Percentiles rank a stretch among this genome's conserved stretches.
Evolutionary conservation across 2,113 vertebrate species (phyloP).

Genomic region (Mandrillus leucophaeus): DNA sequence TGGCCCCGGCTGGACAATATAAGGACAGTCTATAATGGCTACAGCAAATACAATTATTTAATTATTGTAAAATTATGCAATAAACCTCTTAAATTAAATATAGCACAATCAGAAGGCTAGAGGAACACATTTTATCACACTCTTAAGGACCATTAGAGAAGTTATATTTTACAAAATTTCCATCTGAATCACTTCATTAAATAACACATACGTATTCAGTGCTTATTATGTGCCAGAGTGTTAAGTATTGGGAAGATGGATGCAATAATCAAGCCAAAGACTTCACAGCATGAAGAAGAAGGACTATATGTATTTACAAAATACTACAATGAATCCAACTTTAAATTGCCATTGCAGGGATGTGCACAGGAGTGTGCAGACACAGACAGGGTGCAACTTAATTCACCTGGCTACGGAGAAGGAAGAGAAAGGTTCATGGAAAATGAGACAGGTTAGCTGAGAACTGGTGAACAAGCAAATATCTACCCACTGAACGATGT

Average conservation of each 20-base stretch:
- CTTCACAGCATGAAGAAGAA: rapidly evolving
- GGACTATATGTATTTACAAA: not conserved
- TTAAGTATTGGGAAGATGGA: not conserved
- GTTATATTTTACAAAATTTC: not conserved
- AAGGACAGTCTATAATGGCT: not conserved
- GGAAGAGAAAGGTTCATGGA: no score
- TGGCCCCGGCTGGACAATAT: not conserved
- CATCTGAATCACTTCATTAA: not conserved
- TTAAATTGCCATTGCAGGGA: not conserved
- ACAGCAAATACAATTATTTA: not conserved
- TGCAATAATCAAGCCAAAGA: not conserved
- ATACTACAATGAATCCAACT: not conserved
- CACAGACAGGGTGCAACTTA: rapidly evolving
- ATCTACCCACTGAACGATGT: not conserved
- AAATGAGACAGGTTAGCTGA: not conserved
- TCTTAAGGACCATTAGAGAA: not conserved
- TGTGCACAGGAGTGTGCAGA: rapidly evolving
- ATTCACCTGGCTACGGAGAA: not conserved
- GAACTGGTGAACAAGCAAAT: not conserved
- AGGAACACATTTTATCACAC: not conserved
- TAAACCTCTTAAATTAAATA: not conserved
- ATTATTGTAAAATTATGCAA: not conserved
- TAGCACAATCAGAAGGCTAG: not conserved
- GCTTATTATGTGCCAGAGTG: not conserved
- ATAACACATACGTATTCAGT: rapidly evolving